phyloP scores from a whole-genome alignment of 1,140 invertebrate species.

The Drosophila arawakana region DNA sequence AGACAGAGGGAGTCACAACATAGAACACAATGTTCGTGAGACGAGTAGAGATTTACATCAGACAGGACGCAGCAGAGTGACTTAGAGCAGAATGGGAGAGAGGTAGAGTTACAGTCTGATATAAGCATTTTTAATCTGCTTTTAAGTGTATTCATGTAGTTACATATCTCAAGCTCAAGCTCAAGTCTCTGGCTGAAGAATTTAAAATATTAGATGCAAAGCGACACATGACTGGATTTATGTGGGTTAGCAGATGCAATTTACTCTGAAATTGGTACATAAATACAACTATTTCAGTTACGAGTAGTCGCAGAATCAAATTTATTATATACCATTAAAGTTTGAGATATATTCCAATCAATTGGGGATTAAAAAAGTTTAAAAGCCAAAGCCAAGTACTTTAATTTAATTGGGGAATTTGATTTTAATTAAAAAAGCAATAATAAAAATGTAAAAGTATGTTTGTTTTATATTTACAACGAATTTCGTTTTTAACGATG shows the following conservation, averaged over 20 bases:
- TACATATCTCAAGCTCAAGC: slow-evolving; percentile 2
- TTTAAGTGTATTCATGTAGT: slow-evolving; percentile 16
- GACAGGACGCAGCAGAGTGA: not conserved
- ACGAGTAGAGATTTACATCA: slow-evolving; percentile 17
- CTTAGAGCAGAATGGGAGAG: not conserved
- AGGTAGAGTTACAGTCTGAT: not conserved
- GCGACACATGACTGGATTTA: not conserved
- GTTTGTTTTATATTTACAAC: too few species aligned
- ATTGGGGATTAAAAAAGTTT: too few species aligned
- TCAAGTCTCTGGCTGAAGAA: not conserved
- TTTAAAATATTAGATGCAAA: slow-evolving; percentile 6
- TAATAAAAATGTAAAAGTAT: too few species aligned
- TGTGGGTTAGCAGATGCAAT: not conserved
- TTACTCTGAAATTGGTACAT: not conserved
- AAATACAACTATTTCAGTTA: too few species aligned
- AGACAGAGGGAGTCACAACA: slow-evolving; percentile 9
- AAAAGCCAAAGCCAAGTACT: too few species aligned
- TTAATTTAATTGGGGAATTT: too few species aligned
- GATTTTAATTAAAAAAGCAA: too few species aligned
- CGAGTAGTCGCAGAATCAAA: too few species aligned
- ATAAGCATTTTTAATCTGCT: slow-evolving; percentile 24
- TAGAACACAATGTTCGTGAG: slow-evolving; percentile 18
- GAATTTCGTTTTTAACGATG: too few species aligned
- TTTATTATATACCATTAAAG: too few species aligned
- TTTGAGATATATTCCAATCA: too few species aligned